Conservation (phyloP, 2,888 invertebrate genomes). For the Oligia strigilis region DNA sequence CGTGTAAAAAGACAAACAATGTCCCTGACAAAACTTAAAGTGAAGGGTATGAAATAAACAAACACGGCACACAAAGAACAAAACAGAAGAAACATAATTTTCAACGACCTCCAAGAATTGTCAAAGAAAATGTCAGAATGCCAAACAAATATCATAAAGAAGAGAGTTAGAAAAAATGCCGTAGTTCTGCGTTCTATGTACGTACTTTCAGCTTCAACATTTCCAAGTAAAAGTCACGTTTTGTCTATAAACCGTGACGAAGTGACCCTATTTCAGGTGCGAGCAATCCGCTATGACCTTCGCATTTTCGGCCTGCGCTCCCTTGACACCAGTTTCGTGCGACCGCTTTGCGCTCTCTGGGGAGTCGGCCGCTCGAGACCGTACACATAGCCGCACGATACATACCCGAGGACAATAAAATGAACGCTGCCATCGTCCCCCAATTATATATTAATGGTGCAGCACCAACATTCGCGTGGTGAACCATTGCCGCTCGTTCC, state of each 20-base stretch:
- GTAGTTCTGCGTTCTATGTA: conserved; percentile 52
- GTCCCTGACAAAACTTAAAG: conserved; percentile 21
- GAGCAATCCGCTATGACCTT: conserved; percentile 86
- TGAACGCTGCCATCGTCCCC: conserved; percentile 74
- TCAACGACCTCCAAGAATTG: conserved; percentile 49
- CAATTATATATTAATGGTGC: conserved; percentile 76
- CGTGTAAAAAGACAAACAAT: conserved; percentile 39
- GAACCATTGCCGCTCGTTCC: conserved; percentile 64
- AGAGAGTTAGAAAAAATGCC: conserved; percentile 59
- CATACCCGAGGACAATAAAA: conserved; percentile 79
- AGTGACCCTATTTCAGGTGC: conserved; percentile 86
- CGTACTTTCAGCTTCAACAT: conserved; percentile 72
- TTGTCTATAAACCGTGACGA: conserved; percentile 82
- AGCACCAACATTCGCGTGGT: conserved; percentile 69
- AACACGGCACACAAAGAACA: conserved; percentile 35
- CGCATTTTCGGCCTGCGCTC: conserved; percentile 83
- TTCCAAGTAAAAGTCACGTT: conserved; percentile 85
- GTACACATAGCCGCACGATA: conserved; percentile 82
- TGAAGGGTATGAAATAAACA: conserved; percentile 36
- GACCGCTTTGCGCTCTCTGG: conserved; percentile 80
- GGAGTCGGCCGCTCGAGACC: conserved; percentile 82
- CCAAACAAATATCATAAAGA: conserved; percentile 71
- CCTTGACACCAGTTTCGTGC: conserved; percentile 81
- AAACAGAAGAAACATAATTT: conserved; percentile 43
- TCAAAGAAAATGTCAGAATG: conserved; percentile 61